These are phyloP conservation scores for Limnothrissa miodon DNA, from an alignment of 2,113 vertebrate genomes.

Conservation along the genomic window DNA sequence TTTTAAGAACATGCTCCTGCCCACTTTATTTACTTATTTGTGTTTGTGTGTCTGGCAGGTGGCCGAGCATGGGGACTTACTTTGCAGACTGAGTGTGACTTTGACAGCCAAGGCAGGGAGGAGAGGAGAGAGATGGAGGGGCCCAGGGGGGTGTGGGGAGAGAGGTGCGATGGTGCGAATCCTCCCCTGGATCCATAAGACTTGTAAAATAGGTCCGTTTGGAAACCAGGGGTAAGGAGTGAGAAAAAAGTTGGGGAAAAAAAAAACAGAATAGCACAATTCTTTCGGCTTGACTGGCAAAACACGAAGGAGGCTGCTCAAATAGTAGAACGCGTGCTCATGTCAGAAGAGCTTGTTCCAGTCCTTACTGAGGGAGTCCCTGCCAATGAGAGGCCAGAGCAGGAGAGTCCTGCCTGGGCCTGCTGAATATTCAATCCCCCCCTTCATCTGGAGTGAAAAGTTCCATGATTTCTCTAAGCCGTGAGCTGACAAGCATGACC, in stretches of 20 bases:
- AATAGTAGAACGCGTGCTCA: conserved; percentile 53
- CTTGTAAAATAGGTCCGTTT: conserved; percentile 58
- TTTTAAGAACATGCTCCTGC: not conserved
- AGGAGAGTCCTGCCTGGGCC: conserved; percentile 15
- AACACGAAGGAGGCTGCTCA: conserved; percentile 53
- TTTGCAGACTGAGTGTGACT: conserved; percentile 18
- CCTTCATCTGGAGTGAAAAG: conserved; percentile 55
- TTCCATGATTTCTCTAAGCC: conserved; percentile 56
- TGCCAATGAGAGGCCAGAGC: conserved; percentile 45
- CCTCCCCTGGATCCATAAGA: conserved; percentile 69
- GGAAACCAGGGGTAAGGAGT: not conserved
- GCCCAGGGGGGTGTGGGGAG: conserved; percentile 65
- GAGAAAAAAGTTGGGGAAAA: not conserved
- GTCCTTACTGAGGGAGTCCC: conserved; percentile 45
- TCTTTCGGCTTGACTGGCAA: conserved; percentile 50
- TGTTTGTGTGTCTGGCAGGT: conserved; percentile 30
- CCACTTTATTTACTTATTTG: not conserved
- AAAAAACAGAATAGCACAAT: conserved; percentile 34
- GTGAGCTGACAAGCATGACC: conserved; percentile 54
- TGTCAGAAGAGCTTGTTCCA: conserved; percentile 46
- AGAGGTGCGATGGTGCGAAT: conserved; percentile 79
- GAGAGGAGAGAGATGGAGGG: conserved; percentile 71
- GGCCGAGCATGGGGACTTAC: conserved; percentile 22
- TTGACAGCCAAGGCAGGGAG: conserved; percentile 66
- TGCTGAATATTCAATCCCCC: conserved; percentile 51